A percentile compares a stretch with the other conserved stretches of the same genome.
Evolutionary conservation across 2,797 vertebrate species (phyloP).

Genomic region (Discoglossus pictus): DNA sequence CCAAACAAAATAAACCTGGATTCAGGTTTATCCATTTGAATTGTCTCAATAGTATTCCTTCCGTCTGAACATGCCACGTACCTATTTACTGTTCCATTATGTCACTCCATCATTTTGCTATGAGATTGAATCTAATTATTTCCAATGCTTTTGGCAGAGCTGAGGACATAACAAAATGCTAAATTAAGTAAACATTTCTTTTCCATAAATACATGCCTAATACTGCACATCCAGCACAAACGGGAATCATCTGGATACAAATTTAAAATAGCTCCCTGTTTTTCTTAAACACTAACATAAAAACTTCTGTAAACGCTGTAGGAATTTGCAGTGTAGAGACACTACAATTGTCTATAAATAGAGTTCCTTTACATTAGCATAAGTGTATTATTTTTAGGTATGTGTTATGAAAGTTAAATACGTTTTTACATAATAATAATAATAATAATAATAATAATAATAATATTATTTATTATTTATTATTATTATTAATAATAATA

Average conservation of each 20-base stretch:
- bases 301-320: no score
- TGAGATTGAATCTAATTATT: conserved; percentile 31
- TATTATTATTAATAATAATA: no score
- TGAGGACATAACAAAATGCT: conserved; percentile 9
- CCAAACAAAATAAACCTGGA: conserved; percentile 21
- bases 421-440: no score
- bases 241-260: not conserved
- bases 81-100: conserved; percentile 8
- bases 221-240: conserved; percentile 14
- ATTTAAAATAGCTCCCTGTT: conserved; percentile 23
- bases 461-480: no score
- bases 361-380: no score
- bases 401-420: no score
- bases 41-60: conserved; percentile 13
- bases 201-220: conserved; percentile 32
- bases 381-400: no score
- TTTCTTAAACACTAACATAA: no score
- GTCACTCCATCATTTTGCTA: conserved; percentile 19
- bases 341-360: no score
- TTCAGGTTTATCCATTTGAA: not conserved
- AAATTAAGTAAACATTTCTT: conserved; percentile 18
- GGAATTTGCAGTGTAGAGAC: no score
- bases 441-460: no score
- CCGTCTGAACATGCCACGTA: not conserved
- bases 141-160: conserved; percentile 21